These are phyloP conservation scores for Phlogophora meticulosa DNA, from an alignment of 2,888 invertebrate genomes.

Conservation along the genomic window DNA sequence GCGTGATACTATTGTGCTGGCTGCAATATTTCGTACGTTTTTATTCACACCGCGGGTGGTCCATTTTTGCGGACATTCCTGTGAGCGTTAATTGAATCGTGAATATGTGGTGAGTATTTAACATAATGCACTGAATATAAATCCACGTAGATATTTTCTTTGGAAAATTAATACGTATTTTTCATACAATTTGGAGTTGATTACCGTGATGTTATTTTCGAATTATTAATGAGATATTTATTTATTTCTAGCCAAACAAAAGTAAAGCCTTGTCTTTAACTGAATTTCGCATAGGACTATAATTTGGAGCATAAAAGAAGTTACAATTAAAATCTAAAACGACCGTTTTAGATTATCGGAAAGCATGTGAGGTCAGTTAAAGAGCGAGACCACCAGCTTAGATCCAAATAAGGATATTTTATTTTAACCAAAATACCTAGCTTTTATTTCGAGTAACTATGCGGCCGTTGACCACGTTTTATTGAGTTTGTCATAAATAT, in stretches of 20 bases:
- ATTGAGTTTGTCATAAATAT: too few relatives aligned
- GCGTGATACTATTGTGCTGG: conserved; percentile 70
- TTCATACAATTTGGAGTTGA: background rate
- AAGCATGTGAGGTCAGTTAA: background rate
- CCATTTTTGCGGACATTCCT: conserved; percentile 65
- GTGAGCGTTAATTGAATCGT: conserved; percentile 50
- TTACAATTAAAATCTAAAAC: too few relatives aligned
- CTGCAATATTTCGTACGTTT: conserved; percentile 64
- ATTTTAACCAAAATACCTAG: too few relatives aligned
- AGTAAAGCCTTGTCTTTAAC: background rate
- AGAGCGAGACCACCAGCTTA: background rate
- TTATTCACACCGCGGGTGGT: conserved; percentile 65
- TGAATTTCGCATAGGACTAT: too few relatives aligned
- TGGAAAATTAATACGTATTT: conserved; percentile 14
- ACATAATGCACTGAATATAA: conserved; percentile 46
- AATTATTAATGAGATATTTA: too few relatives aligned
- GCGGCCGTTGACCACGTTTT: too few relatives aligned
- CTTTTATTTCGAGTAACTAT: too few relatives aligned
- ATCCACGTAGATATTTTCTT: conserved; percentile 30
- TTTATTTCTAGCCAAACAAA: too few relatives aligned
- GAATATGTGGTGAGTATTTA: conserved; percentile 47
- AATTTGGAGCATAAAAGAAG: background rate
- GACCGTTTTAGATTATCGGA: background rate
- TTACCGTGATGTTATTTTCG: background rate
- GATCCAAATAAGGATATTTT: background rate